phyloP scores from a whole-genome alignment of 2,888 invertebrate genomes.

The Zonitis immaculata region DNA sequence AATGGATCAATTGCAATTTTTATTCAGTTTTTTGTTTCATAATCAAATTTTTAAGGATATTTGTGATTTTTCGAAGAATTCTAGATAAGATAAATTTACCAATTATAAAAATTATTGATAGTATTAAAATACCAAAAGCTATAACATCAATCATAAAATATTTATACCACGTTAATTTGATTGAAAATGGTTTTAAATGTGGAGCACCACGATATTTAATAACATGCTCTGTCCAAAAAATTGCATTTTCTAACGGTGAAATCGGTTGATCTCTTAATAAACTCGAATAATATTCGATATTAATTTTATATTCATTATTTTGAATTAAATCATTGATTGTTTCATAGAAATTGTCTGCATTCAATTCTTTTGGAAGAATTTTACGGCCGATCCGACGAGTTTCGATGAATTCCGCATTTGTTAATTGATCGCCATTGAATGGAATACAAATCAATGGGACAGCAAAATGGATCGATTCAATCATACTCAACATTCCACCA shows the following conservation, averaged over 20 bases:
- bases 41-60: background rate
- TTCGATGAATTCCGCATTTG: conserved; percentile 49
- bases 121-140: conserved; percentile 8
- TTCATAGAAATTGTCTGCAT: conserved; percentile 42
- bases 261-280: conserved; percentile 30
- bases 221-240: conserved; percentile 36
- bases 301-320: conserved; percentile 24
- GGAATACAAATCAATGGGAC: conserved; percentile 54
- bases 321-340: conserved; percentile 32
- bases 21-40: background rate
- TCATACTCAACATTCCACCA: conserved; percentile 55
- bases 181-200: conserved; percentile 29
- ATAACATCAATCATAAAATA: conserved; percentile 31
- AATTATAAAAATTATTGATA: background rate
- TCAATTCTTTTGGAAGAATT: conserved; percentile 43
- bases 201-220: conserved; percentile 29
- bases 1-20: background rate
- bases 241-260: conserved; percentile 31
- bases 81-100: background rate
- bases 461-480: conserved; percentile 52
- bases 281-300: conserved; percentile 22
- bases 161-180: conserved; percentile 30
- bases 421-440: conserved; percentile 51
- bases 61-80: background rate
- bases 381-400: conserved; percentile 45